A percentile compares a stretch with the other conserved stretches of the same genome.
These are phyloP conservation scores for Dusona sp. DNA, from an alignment of 2,888 invertebrate species.

Conservation along the genomic window DNA sequence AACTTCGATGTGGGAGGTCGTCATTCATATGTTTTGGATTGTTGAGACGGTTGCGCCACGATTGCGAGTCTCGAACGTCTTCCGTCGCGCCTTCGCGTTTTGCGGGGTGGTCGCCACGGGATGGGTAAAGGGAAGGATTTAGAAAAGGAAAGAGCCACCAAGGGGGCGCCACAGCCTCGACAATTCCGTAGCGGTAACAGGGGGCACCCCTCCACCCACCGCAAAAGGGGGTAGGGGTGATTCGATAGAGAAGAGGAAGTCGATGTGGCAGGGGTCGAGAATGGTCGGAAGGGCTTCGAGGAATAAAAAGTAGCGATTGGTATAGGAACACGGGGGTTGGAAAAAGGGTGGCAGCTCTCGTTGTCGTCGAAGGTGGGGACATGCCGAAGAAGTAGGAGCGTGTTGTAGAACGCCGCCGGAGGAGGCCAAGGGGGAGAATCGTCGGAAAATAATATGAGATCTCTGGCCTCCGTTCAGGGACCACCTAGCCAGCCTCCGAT, in stretches of 20 bases:
- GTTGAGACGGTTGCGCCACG: conserved; percentile 27
- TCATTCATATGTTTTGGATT: conserved; percentile 13
- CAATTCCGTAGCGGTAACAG: conserved; percentile 34
- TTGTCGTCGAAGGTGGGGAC: conserved; percentile 31
- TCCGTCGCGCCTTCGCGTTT: conserved; percentile 61
- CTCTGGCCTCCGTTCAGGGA: conserved; percentile 78
- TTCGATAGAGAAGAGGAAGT: conserved; percentile 70
- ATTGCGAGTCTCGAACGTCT: conserved; percentile 58
- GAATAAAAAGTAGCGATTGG: conserved; percentile 82
- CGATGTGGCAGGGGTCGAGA: conserved; percentile 65
- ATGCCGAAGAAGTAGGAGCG: conserved; percentile 55
- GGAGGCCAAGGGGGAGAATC: conserved; percentile 38
- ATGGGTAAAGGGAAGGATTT: conserved; percentile 37
- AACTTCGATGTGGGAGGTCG: neutral
- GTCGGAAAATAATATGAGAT: conserved; percentile 83
- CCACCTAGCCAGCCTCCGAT: conserved; percentile 84
- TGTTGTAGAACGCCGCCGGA: conserved; percentile 17
- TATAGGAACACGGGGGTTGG: conserved; percentile 78
- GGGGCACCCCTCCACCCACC: conserved; percentile 8
- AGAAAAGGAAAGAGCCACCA: conserved; percentile 8
- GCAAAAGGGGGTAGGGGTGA: conserved; percentile 56
- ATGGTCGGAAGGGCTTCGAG: conserved; percentile 71
- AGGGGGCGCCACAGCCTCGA: conserved; percentile 63
- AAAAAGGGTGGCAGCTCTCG: conserved; percentile 76
- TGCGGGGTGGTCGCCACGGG: conserved; percentile 58